A percentile compares a stretch with the other conserved stretches of the same genome.
Conservation (phyloP, 1,140 invertebrate genomes). For the Chrysoperla carnea region DNA sequence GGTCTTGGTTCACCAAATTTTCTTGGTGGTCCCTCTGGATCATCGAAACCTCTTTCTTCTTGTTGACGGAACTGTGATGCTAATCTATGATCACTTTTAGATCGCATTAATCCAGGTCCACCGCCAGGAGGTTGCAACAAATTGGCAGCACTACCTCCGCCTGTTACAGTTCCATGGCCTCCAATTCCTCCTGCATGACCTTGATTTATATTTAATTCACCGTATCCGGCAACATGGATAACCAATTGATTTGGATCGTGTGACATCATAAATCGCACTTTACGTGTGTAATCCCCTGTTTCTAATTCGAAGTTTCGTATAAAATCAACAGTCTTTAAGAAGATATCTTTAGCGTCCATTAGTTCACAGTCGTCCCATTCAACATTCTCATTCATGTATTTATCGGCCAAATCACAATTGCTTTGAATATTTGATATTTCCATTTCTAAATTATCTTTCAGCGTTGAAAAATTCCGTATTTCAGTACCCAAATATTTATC, state of each 20-base stretch:
- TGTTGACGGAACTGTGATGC: conserved; percentile 77
- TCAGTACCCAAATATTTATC: conserved; percentile 75
- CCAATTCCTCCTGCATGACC: conserved; percentile 23
- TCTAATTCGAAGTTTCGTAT: conserved; percentile 87
- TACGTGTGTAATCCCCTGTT: conserved; percentile 68
- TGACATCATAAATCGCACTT: conserved; percentile 67
- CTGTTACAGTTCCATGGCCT: conserved; percentile 22
- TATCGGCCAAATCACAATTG: conserved; percentile 93
- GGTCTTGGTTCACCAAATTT: conserved; percentile 50
- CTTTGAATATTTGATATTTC: conserved; percentile 85
- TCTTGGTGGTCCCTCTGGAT: conserved; percentile 37
- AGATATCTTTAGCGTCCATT: conserved; percentile 88
- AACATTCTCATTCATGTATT: conserved; percentile 72
- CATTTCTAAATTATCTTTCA: conserved; percentile 85
- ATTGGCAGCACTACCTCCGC: conserved; percentile 21
- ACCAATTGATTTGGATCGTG: conserved; percentile 82
- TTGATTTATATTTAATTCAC: conserved; percentile 65
- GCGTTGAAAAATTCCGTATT: conserved; percentile 56
- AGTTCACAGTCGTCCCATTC: conserved; percentile 78
- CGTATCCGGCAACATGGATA: conserved; percentile 66
- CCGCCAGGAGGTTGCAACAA: conserved; percentile 37
- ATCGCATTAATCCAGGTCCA: conserved; percentile 62
- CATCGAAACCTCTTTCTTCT: conserved; percentile 40
- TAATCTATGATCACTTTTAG: conserved; percentile 82
- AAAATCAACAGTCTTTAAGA: conserved; percentile 84